Base-by-base conservation (phyloP, 2,797 vertebrate species). In the Crenuchus spilurus region DNA sequence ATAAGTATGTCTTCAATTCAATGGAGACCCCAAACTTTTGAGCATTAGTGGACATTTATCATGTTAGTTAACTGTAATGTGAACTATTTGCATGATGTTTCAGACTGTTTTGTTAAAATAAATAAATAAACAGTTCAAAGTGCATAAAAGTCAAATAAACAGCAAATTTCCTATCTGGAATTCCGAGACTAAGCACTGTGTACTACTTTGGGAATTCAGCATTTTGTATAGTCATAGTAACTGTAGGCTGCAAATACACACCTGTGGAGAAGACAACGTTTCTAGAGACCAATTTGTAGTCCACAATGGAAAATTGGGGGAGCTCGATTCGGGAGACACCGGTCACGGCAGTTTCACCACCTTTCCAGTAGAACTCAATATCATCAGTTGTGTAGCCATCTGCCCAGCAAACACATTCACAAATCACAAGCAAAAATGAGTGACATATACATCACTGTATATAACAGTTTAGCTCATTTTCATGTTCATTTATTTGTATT, bases 211-310 rank as follows among this genome's bases (percentile, higher is more conserved):
- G n/a, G n/a, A n/a, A n/a, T n/a, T n/a, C n/a, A n/a, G n/a, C n/a
- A n/a, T n/a, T n/a, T n/a, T 30, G 26, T 41, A 14, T 30, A 31
- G 9, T 5, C n/a, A 3, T 49, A n/a, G 48, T 35, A n/a, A n/a
- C 30, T 51, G 18, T 26, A 41, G 5, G 30, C 16, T 26, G 41
- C n/a, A 33, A 4, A n/a, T 11, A 81, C 87, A 90, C 87, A 94
- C 97, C 97, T 91, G 97, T 99, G 87, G 97, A 97, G 86, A 99
- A 99, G 83, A 97, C 97, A 72, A 99, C 97, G 70, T 99, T 98
- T 85, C 93, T 95, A 26, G 97, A 99, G 82, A 99, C 96, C 84
- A 99, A 92, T 68, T 95, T 97, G 68, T 99, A 95, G 84, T 97
- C 94, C 60, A 99, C 96, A 0, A 99, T 98, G 72, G 97, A 99